phyloP scores from a whole-genome alignment of 1,140 invertebrate genomes.

The Prorops nasuta region DNA sequence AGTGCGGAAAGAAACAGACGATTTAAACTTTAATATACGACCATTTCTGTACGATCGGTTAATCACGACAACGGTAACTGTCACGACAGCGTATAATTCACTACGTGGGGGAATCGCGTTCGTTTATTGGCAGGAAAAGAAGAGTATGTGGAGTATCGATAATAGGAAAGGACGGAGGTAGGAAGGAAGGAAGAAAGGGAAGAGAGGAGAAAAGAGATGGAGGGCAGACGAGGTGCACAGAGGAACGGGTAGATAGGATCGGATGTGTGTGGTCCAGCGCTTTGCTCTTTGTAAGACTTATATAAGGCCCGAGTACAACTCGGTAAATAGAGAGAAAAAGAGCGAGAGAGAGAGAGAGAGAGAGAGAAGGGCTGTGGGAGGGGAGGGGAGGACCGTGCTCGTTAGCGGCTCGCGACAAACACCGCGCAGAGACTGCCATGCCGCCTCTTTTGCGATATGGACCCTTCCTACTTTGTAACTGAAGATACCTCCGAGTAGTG shows the following conservation, averaged over 20 bases:
- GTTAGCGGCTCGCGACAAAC: conserved; percentile 56
- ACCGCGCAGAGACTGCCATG: conserved; percentile 35
- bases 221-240: conserved; percentile 24
- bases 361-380: conserved; percentile 1
- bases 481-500: no score
- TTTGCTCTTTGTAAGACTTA: conserved; percentile 57
- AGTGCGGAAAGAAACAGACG: no score
- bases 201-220: conserved; percentile 23
- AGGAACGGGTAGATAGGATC: conserved; percentile 51
- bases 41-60: no score
- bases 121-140: no score
- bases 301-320: conserved; percentile 52
- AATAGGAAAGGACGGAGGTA: conserved; percentile 1
- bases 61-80: no score
- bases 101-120: no score
- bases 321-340: no score
- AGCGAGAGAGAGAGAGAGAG: conserved; percentile 22
- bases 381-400: conserved; percentile 35
- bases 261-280: conserved; percentile 54
- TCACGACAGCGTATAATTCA: conserved; percentile 26
- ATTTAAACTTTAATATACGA: no score
- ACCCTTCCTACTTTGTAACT: no score
- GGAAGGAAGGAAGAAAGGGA: conserved; percentile 26
- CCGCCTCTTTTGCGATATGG: no score
- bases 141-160: no score